These are phyloP conservation scores for Napeogenes sylphis DNA, from an alignment of 2,888 invertebrate species.

Conservation along the genomic window DNA sequence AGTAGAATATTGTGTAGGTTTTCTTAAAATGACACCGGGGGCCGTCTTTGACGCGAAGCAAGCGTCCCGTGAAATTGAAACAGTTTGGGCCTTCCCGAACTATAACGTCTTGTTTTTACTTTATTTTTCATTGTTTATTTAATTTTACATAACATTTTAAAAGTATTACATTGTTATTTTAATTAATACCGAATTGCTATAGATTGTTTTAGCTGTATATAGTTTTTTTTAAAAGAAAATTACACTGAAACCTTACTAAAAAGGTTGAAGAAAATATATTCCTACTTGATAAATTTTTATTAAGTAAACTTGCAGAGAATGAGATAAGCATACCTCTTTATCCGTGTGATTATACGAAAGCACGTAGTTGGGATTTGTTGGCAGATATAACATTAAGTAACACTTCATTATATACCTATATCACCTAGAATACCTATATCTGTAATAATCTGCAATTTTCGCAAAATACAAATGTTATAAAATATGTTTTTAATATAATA, in stretches of 20 bases:
- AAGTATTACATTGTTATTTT: slow-evolving; percentile 1
- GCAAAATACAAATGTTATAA: not conserved
- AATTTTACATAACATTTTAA: not conserved
- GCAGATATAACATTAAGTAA: slow-evolving; percentile 47
- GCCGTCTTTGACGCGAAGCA: slow-evolving; percentile 71
- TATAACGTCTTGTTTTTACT: slow-evolving; percentile 17
- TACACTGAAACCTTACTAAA: too few species aligned
- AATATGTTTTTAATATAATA: not conserved
- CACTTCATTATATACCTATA: slow-evolving; percentile 33
- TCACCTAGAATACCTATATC: not conserved
- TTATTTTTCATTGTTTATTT: slow-evolving; percentile 10
- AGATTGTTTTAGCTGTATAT: too few species aligned
- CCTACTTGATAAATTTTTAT: slow-evolving; percentile 22
- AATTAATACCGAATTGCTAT: not conserved
- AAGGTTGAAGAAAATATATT: slow-evolving; percentile 7
- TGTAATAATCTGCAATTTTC: too few species aligned
- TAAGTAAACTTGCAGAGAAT: slow-evolving; percentile 50
- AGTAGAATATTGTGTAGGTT: slow-evolving; percentile 40
- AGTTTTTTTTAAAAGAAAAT: too few species aligned
- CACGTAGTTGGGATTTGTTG: slow-evolving; percentile 69
- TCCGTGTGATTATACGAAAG: slow-evolving; percentile 67
- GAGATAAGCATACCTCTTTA: slow-evolving; percentile 65
- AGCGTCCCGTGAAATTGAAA: slow-evolving; percentile 76
- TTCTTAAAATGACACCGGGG: slow-evolving; percentile 70
- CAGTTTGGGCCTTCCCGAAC: slow-evolving; percentile 45